Base-by-base conservation (phyloP, 1,140 invertebrate genomes). In the Cataglyphis hispanica region DNA sequence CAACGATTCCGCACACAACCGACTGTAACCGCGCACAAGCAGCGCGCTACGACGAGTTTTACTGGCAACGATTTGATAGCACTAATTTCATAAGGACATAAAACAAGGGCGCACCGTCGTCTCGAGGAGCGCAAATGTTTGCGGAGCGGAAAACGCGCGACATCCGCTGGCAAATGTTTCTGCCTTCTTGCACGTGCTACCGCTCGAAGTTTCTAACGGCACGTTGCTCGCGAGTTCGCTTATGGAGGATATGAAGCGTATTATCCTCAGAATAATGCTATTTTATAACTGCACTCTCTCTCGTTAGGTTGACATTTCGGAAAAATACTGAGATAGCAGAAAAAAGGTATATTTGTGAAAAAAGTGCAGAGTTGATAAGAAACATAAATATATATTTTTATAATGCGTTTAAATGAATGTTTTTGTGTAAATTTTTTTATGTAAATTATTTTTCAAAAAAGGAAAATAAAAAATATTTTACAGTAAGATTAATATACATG, bases 21-120 rank as follows among this genome's bases (percentile, higher is more conserved):
- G 31, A 53, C 37, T 25, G 56, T 63, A 75, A 84, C 19, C 40
- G 80, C 67, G 74, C 19, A n/a, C 61, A 22, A 37, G 40, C 58
- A 22, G 46, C 64, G 16, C 13, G 10, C 25, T 69, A 34, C 37
- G 43, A 11, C 77, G 50, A 40, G 66, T 83, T 83, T 83, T 83
- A 83, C 67, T 34, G 67, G 37, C 66, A 74, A 83, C 66, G 67
- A 83, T 83, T 83, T 74, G 53, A 83, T 74, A 60, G 78, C 53
- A 74, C 78, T 83, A 83, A 83, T 83, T 83, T 83, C 67, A 83
- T 83, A 83, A 83, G 67, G 78, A 46, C 67, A 37, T 83, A 74
- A 83, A 83, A 83, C 78, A 74, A 43, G 53, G 40, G 31, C 53
- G 53, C 37, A 40, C 78, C 53, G 50, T 58, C 77, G 64, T 81